A percentile compares a stretch with the other conserved stretches of the same genome.
Conservation (phyloP, 2,113 vertebrate genomes). For the Psammodynastes pulverulentus region DNA sequence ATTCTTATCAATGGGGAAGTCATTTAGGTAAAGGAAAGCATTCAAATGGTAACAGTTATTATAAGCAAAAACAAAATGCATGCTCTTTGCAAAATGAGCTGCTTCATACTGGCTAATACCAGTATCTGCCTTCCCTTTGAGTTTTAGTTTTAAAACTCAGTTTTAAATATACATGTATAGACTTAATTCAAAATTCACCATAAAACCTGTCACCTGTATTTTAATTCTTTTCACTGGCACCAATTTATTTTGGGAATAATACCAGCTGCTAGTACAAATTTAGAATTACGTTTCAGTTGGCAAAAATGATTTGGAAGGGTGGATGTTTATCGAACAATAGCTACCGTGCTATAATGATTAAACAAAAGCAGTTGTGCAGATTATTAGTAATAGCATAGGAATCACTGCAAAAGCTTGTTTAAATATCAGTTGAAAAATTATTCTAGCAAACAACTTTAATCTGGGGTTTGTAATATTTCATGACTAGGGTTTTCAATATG, state of each 20-base stretch:
- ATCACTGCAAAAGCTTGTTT: constrained; percentile 36
- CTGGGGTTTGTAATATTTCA: constrained; percentile 1
- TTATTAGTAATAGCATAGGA: constrained; percentile 20
- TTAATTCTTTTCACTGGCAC: not conserved
- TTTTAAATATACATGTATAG: constrained; percentile 31
- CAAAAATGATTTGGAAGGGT: constrained; percentile 11
- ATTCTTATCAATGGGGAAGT: not conserved
- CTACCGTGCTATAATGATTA: constrained; percentile 2
- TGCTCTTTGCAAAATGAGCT: constrained; percentile 49
- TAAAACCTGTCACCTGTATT: not conserved
- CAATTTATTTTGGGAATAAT: constrained; percentile 6
- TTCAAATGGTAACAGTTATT: constrained; percentile 44
- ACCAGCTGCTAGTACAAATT: constrained; percentile 29
- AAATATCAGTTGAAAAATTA: constrained; percentile 10
- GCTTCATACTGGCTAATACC: constrained; percentile 22
- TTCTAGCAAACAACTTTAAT: constrained; percentile 22
- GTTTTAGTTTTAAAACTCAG: constrained; percentile 32
- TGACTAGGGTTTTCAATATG: constrained; percentile 25
- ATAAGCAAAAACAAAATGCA: constrained; percentile 39
- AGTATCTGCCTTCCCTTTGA: constrained; percentile 17
- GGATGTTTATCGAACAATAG: constrained; percentile 13
- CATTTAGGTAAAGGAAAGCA: constrained; percentile 22
- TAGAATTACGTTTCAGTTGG: constrained; percentile 22
- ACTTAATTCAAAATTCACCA: not conserved
- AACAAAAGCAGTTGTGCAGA: constrained; percentile 23